phyloP scores from a whole-genome alignment of 2,797 vertebrate genomes.

The Pachyuromys duprasi region DNA sequence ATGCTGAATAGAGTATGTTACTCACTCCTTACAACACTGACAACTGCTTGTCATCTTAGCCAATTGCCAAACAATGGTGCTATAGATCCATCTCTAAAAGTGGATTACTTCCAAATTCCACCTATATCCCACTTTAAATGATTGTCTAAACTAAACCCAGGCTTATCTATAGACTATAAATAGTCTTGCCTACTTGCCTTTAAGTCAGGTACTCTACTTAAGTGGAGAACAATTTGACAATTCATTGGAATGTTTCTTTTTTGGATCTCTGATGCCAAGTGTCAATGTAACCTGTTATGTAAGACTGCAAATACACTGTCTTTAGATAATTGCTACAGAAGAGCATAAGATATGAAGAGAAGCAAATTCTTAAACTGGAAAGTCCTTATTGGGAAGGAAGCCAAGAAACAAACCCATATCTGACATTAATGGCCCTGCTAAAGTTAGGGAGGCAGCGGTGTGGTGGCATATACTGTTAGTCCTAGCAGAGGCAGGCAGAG shows the following conservation, averaged over 20 bases:
- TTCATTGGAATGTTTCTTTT: neutral
- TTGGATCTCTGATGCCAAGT: neutral
- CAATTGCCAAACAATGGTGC: neutral
- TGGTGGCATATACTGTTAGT: neutral
- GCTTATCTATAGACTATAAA: neutral
- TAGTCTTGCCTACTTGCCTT: neutral
- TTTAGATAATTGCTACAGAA: neutral
- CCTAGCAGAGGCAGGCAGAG: neutral
- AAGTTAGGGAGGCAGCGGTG: too few relatives aligned
- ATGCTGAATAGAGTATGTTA: neutral
- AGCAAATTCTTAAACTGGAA: neutral
- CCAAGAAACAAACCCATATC: neutral
- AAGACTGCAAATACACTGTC: neutral
- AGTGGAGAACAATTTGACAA: neutral
- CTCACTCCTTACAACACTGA: neutral
- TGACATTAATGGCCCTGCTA: slow-evolving; percentile 31
- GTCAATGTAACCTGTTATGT: neutral
- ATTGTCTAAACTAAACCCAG: neutral
- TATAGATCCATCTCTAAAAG: neutral
- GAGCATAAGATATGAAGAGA: neutral
- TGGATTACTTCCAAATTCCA: neutral
- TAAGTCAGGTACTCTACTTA: neutral
- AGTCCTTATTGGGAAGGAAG: neutral
- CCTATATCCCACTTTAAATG: neutral
- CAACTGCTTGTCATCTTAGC: slow-evolving; percentile 9